These are phyloP conservation scores for Pseudoatta argentina DNA, from an alignment of 1,140 invertebrate genomes.

Conservation along the genomic window DNA sequence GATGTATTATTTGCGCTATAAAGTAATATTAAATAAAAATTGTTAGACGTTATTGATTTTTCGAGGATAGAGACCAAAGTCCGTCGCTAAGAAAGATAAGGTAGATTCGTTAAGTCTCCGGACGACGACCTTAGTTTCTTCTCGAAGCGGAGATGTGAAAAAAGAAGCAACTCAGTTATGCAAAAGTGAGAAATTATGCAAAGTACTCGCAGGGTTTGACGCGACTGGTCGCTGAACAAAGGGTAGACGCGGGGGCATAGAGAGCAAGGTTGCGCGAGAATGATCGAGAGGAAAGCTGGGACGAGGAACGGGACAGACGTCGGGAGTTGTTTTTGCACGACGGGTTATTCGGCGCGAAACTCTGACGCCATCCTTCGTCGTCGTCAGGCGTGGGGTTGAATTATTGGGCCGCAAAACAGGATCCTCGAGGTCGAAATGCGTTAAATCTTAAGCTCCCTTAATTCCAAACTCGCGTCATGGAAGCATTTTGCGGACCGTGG, in stretches of 20 bases:
- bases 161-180: conserved; percentile 72
- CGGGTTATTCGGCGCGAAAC: conserved; percentile 72
- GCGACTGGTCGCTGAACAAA: conserved; percentile 59
- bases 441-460: conserved; percentile 74
- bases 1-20: not conserved
- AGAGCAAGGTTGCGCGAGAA: conserved; percentile 14
- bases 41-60: conserved; percentile 28
- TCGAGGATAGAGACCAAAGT: not conserved
- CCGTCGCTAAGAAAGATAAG: not conserved
- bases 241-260: conserved; percentile 31
- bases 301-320: conserved; percentile 37
- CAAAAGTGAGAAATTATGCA: conserved; percentile 81
- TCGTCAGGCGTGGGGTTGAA: conserved; percentile 62
- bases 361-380: conserved; percentile 66
- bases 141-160: conserved; percentile 16
- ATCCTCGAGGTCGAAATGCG: conserved; percentile 65
- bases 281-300: not conserved
- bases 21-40: conserved; percentile 22
- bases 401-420: conserved; percentile 69
- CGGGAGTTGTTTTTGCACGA: conserved; percentile 69
- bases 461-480: conserved; percentile 61
- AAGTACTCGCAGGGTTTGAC: conserved; percentile 78
- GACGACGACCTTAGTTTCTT: conserved; percentile 52
- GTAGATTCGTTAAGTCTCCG: conserved; percentile 65
- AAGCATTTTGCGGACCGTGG: conserved; percentile 39